Conservation (phyloP, 2,113 vertebrate genomes). For the Leptosomus discolor region DNA sequence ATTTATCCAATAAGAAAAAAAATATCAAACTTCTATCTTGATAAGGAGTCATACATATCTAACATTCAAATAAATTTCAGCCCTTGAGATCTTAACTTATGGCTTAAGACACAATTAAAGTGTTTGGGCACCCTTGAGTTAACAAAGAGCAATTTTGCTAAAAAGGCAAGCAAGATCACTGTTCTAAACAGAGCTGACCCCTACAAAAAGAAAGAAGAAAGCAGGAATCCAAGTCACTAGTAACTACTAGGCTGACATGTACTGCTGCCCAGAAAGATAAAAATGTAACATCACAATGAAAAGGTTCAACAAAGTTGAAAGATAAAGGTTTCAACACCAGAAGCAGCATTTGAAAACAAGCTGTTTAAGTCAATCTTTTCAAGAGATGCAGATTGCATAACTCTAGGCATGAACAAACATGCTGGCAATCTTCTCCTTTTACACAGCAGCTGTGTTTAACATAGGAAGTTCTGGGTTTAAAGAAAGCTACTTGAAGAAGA, state of each 20-base stretch:
- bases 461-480: constrained; percentile 56
- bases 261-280: constrained; percentile 60
- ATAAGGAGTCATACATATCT: neutral
- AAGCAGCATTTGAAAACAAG: constrained; percentile 69
- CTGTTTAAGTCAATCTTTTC: constrained; percentile 59
- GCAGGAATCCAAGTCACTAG: constrained; percentile 54
- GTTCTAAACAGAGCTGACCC: constrained; percentile 54
- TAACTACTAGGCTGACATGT: constrained; percentile 46
- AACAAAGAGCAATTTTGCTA: constrained; percentile 35
- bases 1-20: neutral
- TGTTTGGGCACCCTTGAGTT: constrained; percentile 62
- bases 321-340: constrained; percentile 49
- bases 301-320: constrained; percentile 53
- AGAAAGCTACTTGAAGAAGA: constrained; percentile 57
- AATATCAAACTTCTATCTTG: neutral
- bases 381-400: constrained; percentile 65
- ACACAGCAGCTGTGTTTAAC: constrained; percentile 66
- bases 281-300: constrained; percentile 43
- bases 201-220: constrained; percentile 61
- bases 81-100: constrained; percentile 46
- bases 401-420: constrained; percentile 63
- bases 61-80: constrained; percentile 60
- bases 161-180: constrained; percentile 53
- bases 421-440: constrained; percentile 61
- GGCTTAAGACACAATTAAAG: constrained; percentile 58